Base-by-base conservation (phyloP, 2,888 invertebrate genomes). In the Pimpla rufipes region DNA sequence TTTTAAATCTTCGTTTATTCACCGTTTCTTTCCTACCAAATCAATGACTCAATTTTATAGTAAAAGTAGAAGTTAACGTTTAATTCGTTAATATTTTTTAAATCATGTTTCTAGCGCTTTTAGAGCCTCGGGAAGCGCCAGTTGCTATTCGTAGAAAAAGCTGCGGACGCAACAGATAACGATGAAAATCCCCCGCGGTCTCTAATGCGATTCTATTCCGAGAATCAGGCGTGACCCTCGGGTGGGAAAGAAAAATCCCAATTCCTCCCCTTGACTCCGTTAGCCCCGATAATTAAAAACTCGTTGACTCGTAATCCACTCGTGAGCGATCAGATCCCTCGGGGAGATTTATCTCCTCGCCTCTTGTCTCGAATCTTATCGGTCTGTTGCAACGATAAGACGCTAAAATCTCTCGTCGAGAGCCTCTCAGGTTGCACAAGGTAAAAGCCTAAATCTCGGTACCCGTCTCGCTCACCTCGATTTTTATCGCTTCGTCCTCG, bases 341-440 rank as follows among this genome's bases (percentile, higher is more conserved):
- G 29, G 35, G 3, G 18, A 45, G n/a, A 62, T n/a, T 45, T 71
- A 71, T 71, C 70, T 40, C 42, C 6, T 16, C 13, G 2, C n/a
- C 50, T 76, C 66, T 76, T 18, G 70, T 71, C 7, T 40, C 21
- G 40, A 57, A 23, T 71, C 57, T 55, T 57, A 71, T 71, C 55
- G 4, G 57, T 11, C n/a, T 7, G 4, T 23, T 40, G 13, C 55
- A 16, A n/a, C 45, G 71, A 71, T 71, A 70, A 70, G 23, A 70
- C n/a, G 70, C 5, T 40, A 8, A 21, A 23, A 55, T 13, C 21
- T 35, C 23, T 35, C 35, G 6, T 59, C n/a, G 18, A 70, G 37
- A 21, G 40, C 7, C 21, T 55, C 13, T 40, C 21, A 64, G 11
- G n/a, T 29, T 37, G 37, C 23, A 16, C 35, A 16, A 35, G n/a